Conservation (phyloP, 2,888 invertebrate species). For the Hanleya hanleyi region DNA sequence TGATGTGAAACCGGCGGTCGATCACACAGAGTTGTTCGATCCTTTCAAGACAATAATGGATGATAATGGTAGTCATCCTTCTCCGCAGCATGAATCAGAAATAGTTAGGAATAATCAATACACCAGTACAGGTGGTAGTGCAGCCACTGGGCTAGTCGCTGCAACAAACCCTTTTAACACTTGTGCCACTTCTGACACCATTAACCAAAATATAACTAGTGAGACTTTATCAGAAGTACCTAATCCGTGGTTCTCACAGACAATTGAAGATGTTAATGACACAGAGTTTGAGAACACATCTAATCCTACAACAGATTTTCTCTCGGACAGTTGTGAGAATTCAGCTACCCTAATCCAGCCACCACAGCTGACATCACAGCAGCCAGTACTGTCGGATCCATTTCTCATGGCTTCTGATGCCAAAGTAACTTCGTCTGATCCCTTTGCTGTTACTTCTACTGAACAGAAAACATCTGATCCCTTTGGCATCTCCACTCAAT, state of each 20-base stretch:
- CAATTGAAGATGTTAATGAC: background rate
- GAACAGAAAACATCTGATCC: background rate
- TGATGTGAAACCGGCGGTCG: background rate
- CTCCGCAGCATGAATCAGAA: no score
- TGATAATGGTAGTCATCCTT: conserved; percentile 38
- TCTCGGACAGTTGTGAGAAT: background rate
- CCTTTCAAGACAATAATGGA: conserved; percentile 49
- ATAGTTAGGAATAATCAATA: no score
- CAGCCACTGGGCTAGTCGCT: no score
- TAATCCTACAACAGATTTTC: background rate
- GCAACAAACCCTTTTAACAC: no score
- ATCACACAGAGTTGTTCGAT: conserved; percentile 44
- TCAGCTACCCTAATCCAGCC: background rate
- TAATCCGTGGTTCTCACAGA: conserved; percentile 6
- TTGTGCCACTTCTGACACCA: no score
- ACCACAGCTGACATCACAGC: background rate
- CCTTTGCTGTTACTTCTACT: background rate
- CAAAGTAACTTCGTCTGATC: no score
- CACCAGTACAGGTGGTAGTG: no score
- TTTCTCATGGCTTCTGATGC: background rate
- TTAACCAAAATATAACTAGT: no score
- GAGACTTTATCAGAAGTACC: background rate
- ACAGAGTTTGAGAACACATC: no score
- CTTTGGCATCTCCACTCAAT: background rate
- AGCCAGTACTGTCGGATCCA: background rate